These are phyloP conservation scores for Oreohelix idahoensis DNA, from an alignment of 1,140 invertebrate genomes.

Conservation along the genomic window DNA sequence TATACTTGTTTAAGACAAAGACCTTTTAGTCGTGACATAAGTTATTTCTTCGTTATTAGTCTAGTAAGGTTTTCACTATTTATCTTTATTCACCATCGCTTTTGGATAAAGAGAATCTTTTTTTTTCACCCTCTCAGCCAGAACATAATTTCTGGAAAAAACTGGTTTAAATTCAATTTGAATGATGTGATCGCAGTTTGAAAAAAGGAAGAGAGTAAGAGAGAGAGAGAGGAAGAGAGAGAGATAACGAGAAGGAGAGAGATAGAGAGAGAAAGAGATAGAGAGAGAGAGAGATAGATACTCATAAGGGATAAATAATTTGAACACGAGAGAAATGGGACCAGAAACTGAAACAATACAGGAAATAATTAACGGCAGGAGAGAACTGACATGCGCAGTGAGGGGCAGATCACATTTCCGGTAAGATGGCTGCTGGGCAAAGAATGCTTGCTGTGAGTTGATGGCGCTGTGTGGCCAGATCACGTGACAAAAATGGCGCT, in stretches of 20 bases:
- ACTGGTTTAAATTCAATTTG: neutral
- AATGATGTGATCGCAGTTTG: neutral
- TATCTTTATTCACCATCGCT: neutral
- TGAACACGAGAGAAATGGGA: neutral
- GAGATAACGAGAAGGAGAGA: neutral
- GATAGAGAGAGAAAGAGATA: neutral
- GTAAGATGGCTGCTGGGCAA: constrained; percentile 21
- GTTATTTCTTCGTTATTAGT: too few relatives aligned
- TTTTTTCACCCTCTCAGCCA: too few relatives aligned
- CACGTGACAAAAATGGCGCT: neutral
- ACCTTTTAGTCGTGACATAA: too few relatives aligned
- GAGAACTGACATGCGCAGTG: constrained; percentile 28
- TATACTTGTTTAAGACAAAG: too few relatives aligned
- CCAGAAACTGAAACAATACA: constrained; percentile 13
- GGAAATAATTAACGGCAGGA: constrained; percentile 30
- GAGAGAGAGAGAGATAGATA: neutral
- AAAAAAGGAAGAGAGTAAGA: neutral
- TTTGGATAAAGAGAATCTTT: neutral
- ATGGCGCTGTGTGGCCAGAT: neutral
- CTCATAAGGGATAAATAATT: too few relatives aligned
- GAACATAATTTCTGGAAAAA: too few relatives aligned
- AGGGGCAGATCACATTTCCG: constrained; percentile 28
- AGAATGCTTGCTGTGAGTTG: constrained; percentile 2
- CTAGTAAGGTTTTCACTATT: too few relatives aligned
- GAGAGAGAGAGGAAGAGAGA: neutral